phyloP scores from a whole-genome alignment of 2,888 invertebrate species.

The Labia minor region DNA sequence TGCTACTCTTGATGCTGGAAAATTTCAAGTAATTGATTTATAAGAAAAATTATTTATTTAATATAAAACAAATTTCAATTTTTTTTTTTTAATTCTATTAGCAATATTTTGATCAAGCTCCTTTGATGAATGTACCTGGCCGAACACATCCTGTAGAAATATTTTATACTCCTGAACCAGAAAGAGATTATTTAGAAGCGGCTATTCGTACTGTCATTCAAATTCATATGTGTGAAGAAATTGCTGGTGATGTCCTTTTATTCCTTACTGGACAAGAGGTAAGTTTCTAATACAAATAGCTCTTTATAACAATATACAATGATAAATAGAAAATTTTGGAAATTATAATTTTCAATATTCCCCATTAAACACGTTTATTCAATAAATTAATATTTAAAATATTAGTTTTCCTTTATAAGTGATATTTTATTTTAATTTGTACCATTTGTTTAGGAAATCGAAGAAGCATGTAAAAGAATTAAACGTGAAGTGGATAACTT shows the following conservation, averaged over 20 bases:
- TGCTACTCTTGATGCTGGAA: conserved; percentile 96
- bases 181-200: conserved; percentile 94
- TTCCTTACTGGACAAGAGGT: conserved; percentile 72
- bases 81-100: conserved; percentile 38
- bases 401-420: conserved; percentile 16
- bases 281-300: conserved; percentile 21
- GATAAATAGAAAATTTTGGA: not conserved
- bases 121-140: conserved; percentile 96
- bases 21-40: conserved; percentile 59
- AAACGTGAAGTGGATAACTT: conserved; percentile 92
- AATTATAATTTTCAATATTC: not conserved
- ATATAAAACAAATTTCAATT: not conserved
- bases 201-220: conserved; percentile 95
- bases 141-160: conserved; percentile 93
- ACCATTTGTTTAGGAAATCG: conserved; percentile 68
- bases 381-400: too few species aligned
- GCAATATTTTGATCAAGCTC: conserved; percentile 96
- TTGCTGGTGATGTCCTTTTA: conserved; percentile 81
- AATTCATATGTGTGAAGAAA: conserved; percentile 93
- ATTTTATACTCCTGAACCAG: conserved; percentile 98
- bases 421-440: too few species aligned
- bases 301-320: not conserved
- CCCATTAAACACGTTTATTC: not conserved
- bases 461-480: conserved; percentile 96
- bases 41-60: not conserved